A percentile compares a stretch with the other conserved stretches of the same genome.
phyloP scores from a whole-genome alignment of 2,797 vertebrate genomes.

The Dicrostonyx torquatus region DNA sequence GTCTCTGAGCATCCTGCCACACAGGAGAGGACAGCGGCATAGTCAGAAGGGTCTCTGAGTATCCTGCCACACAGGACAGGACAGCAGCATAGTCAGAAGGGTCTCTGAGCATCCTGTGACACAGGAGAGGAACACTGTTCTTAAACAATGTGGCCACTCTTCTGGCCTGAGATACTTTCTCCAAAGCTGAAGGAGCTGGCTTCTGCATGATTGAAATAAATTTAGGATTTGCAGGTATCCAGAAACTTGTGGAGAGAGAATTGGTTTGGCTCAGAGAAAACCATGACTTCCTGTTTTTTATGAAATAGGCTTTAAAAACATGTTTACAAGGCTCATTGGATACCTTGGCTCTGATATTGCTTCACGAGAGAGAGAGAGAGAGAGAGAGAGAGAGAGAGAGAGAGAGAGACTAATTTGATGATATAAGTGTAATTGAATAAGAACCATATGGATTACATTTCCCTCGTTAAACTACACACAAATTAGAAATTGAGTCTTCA shows the following conservation, averaged over 20 bases:
- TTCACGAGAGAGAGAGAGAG: conserved; percentile 1
- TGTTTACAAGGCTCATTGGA: conserved; percentile 54
- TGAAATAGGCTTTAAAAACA: conserved; percentile 61
- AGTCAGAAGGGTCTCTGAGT: neutral
- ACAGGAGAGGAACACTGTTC: neutral
- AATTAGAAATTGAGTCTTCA: conserved; percentile 70
- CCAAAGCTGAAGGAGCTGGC: neutral
- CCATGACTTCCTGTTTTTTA: conserved; percentile 61
- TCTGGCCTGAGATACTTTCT: neutral
- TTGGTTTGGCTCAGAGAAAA: conserved; percentile 53
- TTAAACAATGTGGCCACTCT: neutral
- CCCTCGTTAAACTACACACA: conserved; percentile 49
- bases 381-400: conserved; percentile 36
- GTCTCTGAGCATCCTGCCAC: no score
- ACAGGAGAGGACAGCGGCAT: no score
- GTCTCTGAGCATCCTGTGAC: no score
- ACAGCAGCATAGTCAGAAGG: no score
- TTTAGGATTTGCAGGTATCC: conserved; percentile 43
- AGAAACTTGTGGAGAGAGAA: conserved; percentile 38
- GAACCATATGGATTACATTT: conserved; percentile 71
- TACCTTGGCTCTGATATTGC: conserved; percentile 62
- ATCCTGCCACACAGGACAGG: neutral
- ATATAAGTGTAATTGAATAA: conserved; percentile 72
- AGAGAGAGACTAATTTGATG: conserved; percentile 68
- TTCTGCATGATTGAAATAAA: neutral